Percentiles rank a stretch among this genome's conserved stretches.
phyloP scores from a whole-genome alignment of 2,797 vertebrate genomes.

The Hippopotamyrus pictus region DNA sequence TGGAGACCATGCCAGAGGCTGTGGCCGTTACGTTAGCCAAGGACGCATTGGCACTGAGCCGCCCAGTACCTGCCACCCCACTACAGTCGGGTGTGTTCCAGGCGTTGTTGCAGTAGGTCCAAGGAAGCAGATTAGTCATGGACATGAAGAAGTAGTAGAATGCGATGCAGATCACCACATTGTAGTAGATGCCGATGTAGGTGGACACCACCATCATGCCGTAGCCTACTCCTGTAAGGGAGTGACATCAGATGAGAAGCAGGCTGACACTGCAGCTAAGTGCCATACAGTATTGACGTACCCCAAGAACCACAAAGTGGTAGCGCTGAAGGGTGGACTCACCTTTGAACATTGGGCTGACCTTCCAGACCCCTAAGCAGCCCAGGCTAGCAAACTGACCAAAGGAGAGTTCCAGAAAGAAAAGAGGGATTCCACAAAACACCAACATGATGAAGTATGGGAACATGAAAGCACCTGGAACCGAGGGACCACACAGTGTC shows the following conservation, averaged over 20 bases:
- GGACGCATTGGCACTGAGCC: conserved; percentile 54
- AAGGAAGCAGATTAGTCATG: conserved; percentile 90
- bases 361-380: conserved; percentile 93
- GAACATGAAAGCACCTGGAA: conserved; percentile 91
- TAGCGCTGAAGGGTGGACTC: conserved; percentile 35
- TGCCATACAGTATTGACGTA: background rate
- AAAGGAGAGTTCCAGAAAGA: conserved; percentile 96
- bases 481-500: background rate
- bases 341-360: conserved; percentile 99
- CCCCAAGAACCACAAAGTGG: background rate
- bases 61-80: conserved; percentile 62
- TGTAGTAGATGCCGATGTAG: conserved; percentile 98
- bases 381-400: conserved; percentile 95
- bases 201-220: conserved; percentile 99
- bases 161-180: conserved; percentile 95
- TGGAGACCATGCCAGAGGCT: conserved; percentile 57
- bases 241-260: background rate
- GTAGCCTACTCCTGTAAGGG: conserved; percentile 80
- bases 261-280: background rate
- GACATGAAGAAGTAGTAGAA: conserved; percentile 99
- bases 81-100: conserved; percentile 87
- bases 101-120: conserved; percentile 92
- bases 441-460: conserved; percentile 98
- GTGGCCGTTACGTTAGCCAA: conserved; percentile 45
- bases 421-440: conserved; percentile 95